Conservation (phyloP, 2,888 invertebrate species). For the Flabesymbios commensalis region DNA sequence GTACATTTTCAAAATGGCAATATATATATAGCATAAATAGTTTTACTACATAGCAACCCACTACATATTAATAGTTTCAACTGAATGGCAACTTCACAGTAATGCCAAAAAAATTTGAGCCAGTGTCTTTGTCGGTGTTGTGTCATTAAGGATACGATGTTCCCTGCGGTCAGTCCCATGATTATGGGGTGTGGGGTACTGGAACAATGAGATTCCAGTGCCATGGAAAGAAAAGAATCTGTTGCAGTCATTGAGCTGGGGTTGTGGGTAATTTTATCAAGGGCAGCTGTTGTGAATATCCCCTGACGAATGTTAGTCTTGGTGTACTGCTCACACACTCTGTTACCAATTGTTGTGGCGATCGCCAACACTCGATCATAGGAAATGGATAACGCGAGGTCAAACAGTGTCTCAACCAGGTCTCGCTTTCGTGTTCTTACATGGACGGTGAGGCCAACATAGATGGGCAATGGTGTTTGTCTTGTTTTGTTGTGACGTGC, state of each 20-base stretch:
- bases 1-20: too few relatives aligned
- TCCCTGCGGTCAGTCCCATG: background rate
- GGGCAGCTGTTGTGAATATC: slow-evolving; percentile 27
- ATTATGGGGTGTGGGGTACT: slow-evolving; percentile 12
- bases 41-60: too few relatives aligned
- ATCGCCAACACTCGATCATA: slow-evolving; percentile 28
- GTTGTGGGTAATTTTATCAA: slow-evolving; percentile 36
- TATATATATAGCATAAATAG: too few relatives aligned
- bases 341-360: slow-evolving; percentile 18
- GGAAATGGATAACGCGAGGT: slow-evolving; percentile 26
- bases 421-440: too few relatives aligned
- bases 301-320: slow-evolving; percentile 11
- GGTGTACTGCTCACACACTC: slow-evolving; percentile 13
- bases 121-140: too few relatives aligned
- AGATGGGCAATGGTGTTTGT: too few relatives aligned
- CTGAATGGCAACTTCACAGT: too few relatives aligned
- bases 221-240: slow-evolving; percentile 37
- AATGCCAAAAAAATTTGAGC: too few relatives aligned
- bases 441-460: too few relatives aligned
- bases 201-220: slow-evolving; percentile 28
- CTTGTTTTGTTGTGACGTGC: too few relatives aligned
- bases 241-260: slow-evolving; percentile 29
- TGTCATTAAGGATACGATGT: background rate
- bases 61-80: too few relatives aligned
- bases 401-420: too few relatives aligned